Percentiles rank a stretch among this genome's conserved stretches.
These are phyloP conservation scores for Brienomyrus brachyistius DNA, from an alignment of 2,113 vertebrate species.

Conservation along the genomic window DNA sequence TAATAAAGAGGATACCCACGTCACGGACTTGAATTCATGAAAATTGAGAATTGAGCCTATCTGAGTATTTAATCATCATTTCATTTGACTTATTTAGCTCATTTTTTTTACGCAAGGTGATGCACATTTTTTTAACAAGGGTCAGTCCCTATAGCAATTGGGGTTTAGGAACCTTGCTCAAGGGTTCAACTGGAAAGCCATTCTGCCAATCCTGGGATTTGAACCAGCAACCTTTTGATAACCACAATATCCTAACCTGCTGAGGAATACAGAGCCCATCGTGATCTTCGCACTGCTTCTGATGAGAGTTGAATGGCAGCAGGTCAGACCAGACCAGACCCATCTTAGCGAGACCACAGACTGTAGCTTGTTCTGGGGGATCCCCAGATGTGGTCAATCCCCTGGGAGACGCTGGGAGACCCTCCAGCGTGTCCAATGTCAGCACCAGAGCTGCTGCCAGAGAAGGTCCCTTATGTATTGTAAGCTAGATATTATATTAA, in stretches of 20 bases:
- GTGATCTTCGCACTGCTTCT: neutral
- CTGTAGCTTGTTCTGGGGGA: neutral
- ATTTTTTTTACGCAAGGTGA: neutral
- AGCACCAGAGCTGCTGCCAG: neutral
- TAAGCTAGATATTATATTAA: neutral
- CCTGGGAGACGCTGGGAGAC: neutral
- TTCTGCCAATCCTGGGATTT: neutral
- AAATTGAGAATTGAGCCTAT: neutral
- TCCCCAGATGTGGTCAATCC: neutral
- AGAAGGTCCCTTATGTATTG: neutral
- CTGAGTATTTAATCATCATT: neutral
- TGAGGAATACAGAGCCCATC: neutral
- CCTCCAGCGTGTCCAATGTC: neutral
- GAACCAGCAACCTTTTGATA: neutral
- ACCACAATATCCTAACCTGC: neutral
- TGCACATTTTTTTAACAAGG: neutral
- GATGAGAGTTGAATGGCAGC: neutral
- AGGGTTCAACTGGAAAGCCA: neutral
- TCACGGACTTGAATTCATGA: neutral
- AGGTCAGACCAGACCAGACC: neutral
- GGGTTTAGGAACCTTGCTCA: neutral
- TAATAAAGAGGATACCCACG: neutral
- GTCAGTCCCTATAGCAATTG: neutral
- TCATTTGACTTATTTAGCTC: neutral
- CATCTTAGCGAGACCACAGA: neutral